Evolutionary conservation across 2,888 invertebrate genomes (phyloP).

Genomic region (Ashinkailepas kermadecensis): DNA sequence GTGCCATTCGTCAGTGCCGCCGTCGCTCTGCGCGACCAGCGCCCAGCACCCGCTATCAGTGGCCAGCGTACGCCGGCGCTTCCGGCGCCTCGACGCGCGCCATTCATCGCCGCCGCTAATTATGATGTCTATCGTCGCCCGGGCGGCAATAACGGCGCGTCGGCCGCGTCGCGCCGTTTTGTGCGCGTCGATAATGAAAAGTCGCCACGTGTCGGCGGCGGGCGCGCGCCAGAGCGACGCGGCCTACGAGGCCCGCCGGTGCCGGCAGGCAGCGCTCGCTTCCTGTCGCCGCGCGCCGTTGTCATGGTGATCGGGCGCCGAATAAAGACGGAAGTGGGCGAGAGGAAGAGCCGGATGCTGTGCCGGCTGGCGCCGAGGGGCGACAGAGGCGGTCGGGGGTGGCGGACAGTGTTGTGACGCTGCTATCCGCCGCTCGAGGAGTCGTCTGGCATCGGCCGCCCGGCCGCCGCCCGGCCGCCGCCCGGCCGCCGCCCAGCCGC

Average conservation of each 20-base stretch:
- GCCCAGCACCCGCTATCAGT: neutral
- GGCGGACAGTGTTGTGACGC: too few species aligned
- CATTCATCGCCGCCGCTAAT: conserved; percentile 1
- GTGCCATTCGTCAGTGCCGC: too few species aligned
- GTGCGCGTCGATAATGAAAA: conserved; percentile 19
- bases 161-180: neutral
- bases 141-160: conserved; percentile 10
- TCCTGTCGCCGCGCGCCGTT: conserved; percentile 54
- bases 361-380: conserved; percentile 68
- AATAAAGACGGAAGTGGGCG: conserved; percentile 10
- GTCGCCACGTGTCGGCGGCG: neutral
- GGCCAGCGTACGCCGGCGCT: neutral
- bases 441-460: too few species aligned
- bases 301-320: conserved; percentile 49
- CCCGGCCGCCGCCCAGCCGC: too few species aligned
- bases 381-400: conserved; percentile 58
- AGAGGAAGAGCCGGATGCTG: conserved; percentile 45
- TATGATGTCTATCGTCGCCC: conserved; percentile 17
- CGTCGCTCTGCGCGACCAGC: neutral
- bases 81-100: conserved; percentile 1
- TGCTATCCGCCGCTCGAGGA: too few species aligned
- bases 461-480: too few species aligned
- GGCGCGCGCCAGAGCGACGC: neutral
- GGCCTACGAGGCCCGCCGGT: neutral
- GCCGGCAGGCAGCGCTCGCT: neutral